Percentiles rank a stretch among this genome's conserved stretches.
Conservation (phyloP, 2,797 vertebrate species). For the Typhlichthys eigenmanni region DNA sequence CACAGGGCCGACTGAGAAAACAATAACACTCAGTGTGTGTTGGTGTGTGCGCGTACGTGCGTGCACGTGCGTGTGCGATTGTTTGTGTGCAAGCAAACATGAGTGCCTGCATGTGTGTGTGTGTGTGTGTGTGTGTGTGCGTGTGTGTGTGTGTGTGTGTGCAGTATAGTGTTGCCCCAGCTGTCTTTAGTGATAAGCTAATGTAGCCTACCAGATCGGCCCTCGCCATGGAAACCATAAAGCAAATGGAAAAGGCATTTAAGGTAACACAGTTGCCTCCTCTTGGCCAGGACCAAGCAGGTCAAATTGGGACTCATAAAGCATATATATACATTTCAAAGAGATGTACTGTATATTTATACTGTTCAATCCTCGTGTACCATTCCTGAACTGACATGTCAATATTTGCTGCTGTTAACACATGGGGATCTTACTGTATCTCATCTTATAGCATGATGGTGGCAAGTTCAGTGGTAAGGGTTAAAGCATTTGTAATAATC, state of each 20-base stretch:
- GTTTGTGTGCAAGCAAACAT: neutral
- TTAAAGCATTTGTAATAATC: too few relatives aligned
- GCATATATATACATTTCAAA: too few relatives aligned
- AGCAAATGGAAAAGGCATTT: constrained; percentile 22
- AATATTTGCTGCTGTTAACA: too few relatives aligned
- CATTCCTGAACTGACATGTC: too few relatives aligned
- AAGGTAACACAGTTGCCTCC: constrained; percentile 16
- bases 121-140: constrained; percentile 19
- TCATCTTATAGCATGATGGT: too few relatives aligned
- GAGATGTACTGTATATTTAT: too few relatives aligned
- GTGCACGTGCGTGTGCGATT: constrained; percentile 4
- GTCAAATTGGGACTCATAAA: constrained; percentile 10
- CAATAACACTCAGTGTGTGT: constrained; percentile 17
- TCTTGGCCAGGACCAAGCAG: constrained; percentile 25
- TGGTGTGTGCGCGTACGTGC: constrained; percentile 17
- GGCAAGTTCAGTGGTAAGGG: too few relatives aligned
- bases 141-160: constrained; percentile 18
- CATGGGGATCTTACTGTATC: too few relatives aligned
- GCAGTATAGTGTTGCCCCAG: constrained; percentile 36
- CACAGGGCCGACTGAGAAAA: constrained; percentile 29
- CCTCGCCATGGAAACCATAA: constrained; percentile 57
- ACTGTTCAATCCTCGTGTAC: too few relatives aligned
- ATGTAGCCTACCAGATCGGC: constrained; percentile 52
- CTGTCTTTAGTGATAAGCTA: constrained; percentile 63
- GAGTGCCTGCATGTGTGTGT: constrained; percentile 10